phyloP scores from a whole-genome alignment of 2,888 invertebrate species.

The Dryobota labecula region DNA sequence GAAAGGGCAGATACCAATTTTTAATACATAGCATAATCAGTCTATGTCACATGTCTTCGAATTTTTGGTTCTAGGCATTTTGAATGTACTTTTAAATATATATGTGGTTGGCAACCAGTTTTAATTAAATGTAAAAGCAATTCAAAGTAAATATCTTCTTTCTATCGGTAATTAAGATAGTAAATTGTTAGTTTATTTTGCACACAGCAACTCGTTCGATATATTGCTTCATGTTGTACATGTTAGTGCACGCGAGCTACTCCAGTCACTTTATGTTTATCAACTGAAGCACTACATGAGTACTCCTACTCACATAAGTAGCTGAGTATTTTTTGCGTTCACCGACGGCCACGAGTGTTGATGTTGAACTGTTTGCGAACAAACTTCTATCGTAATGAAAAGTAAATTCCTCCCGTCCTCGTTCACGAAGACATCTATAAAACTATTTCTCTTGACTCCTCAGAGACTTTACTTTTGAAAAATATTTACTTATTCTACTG shows the following conservation, averaged over 20 bases:
- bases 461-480: slow-evolving; percentile 75
- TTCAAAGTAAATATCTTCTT: neutral
- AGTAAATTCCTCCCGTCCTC: slow-evolving; percentile 81
- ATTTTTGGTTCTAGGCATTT: no score
- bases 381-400: slow-evolving; percentile 87
- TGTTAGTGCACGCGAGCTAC: slow-evolving; percentile 48
- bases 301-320: slow-evolving; percentile 39
- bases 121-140: neutral
- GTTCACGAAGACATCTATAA: slow-evolving; percentile 83
- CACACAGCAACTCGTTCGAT: slow-evolving; percentile 6
- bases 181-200: slow-evolving; percentile 44
- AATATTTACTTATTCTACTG: slow-evolving; percentile 81
- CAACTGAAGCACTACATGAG: slow-evolving; percentile 53
- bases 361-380: slow-evolving; percentile 84
- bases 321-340: slow-evolving; percentile 63
- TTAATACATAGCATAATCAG: no score
- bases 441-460: slow-evolving; percentile 80
- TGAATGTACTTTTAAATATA: no score
- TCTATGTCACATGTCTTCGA: no score
- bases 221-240: slow-evolving; percentile 18
- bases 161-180: slow-evolving; percentile 33
- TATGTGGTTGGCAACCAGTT: neutral
- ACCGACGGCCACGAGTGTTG: slow-evolving; percentile 73
- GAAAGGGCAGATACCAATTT: no score
- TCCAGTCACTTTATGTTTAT: slow-evolving; percentile 53